phyloP scores from a whole-genome alignment of 2,113 vertebrate species.

The Myrmecobius fasciatus region DNA sequence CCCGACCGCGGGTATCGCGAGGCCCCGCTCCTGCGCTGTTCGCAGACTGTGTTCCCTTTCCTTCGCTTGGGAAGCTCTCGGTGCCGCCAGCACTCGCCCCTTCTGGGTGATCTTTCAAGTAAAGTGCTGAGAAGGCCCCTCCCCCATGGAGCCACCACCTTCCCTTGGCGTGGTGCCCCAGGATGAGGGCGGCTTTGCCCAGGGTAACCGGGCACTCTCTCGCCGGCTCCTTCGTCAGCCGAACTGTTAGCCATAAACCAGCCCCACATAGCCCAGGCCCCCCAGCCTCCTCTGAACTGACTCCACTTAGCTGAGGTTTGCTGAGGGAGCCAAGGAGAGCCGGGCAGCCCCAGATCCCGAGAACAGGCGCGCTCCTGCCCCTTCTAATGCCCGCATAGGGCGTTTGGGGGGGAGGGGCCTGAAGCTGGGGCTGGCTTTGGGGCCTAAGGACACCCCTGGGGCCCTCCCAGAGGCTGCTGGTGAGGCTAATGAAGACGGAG shows the following conservation, averaged over 20 bases:
- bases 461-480: too few species aligned
- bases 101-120: not conserved
- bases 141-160: not conserved
- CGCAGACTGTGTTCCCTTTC: not conserved
- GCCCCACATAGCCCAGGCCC: not conserved
- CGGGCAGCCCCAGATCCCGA: not conserved
- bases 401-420: too few species aligned
- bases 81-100: rapidly evolving
- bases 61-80: not conserved
- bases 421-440: not conserved
- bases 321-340: not conserved
- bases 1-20: too few species aligned
- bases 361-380: not conserved
- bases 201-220: not conserved
- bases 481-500: not conserved
- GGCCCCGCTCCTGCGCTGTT: not conserved
- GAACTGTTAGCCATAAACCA: not conserved
- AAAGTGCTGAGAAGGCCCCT: too few species aligned
- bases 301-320: not conserved
- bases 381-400: too few species aligned
- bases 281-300: not conserved
- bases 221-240: not conserved
- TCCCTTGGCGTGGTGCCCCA: not conserved
- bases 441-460: not conserved
- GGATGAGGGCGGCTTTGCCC: not conserved